These are phyloP conservation scores for Caenorhabditis afra DNA, from an alignment of 2,888 invertebrate genomes.

Conservation along the genomic window DNA sequence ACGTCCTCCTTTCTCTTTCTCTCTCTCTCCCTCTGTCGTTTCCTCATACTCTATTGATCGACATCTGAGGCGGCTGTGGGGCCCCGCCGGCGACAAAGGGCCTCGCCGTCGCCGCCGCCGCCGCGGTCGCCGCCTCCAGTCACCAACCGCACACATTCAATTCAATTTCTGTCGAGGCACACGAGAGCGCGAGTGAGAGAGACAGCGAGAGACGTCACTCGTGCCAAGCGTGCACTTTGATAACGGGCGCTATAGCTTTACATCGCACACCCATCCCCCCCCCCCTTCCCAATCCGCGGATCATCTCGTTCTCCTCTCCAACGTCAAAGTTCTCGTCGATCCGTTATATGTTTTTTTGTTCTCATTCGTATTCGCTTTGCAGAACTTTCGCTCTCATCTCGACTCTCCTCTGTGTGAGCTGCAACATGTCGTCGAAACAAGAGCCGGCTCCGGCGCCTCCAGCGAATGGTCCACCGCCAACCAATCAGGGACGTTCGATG, in stretches of 20 bases:
- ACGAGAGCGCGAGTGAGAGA: not conserved
- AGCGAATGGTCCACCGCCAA: conserved; percentile 11
- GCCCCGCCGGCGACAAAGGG: conserved; percentile 11
- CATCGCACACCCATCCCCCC: not conserved
- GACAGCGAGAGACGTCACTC: not conserved
- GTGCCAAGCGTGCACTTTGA: too few relatives aligned
- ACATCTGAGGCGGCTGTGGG: not conserved
- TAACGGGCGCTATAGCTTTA: not conserved
- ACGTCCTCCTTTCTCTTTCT: not conserved
- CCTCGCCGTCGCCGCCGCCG: conserved; percentile 26
- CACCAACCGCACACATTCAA: not conserved
- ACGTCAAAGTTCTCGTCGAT: not conserved
- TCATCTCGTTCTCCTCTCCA: not conserved
- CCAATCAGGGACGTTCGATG: conserved; percentile 7
- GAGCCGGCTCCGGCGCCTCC: conserved; percentile 50
- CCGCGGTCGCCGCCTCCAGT: not conserved
- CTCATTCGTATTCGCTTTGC: not conserved
- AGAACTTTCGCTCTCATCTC: not conserved
- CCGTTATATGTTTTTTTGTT: not conserved
- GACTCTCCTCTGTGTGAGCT: too few relatives aligned
- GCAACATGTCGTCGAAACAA: conserved; percentile 31
- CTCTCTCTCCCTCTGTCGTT: not conserved
- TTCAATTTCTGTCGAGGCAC: not conserved
- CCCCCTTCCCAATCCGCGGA: not conserved
- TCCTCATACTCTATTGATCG: conserved; percentile 44